Conservation (phyloP, 2,888 invertebrate species). For the Geophilus truncorum region DNA sequence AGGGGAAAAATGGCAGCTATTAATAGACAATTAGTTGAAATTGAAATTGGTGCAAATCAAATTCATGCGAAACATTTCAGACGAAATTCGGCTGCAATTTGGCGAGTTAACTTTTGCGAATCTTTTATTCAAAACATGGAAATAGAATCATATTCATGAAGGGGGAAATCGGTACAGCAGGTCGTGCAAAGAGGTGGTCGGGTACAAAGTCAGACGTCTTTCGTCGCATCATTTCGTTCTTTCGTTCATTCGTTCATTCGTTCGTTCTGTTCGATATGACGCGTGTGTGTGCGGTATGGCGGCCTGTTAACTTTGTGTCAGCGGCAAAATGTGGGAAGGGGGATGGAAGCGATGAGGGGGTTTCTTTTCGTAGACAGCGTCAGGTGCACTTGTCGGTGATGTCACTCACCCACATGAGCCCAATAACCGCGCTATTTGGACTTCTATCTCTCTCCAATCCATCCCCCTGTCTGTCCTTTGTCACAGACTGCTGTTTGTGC, state of each 20-base stretch:
- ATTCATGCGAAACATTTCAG: neutral
- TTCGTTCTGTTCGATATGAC: neutral
- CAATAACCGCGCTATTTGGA: constrained; percentile 27
- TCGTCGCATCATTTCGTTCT: too few relatives aligned
- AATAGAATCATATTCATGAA: neutral
- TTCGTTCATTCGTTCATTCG: neutral
- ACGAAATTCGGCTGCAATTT: neutral
- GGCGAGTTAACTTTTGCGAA: neutral
- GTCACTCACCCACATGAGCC: constrained; percentile 25
- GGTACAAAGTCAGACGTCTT: neutral
- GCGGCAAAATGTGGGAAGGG: neutral
- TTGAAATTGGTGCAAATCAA: neutral
- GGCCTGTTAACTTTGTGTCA: constrained; percentile 11
- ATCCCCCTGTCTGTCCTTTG: neutral
- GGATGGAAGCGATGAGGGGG: neutral
- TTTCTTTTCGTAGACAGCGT: neutral
- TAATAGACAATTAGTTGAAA: neutral
- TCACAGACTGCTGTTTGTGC: neutral
- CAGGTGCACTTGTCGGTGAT: constrained; percentile 22
- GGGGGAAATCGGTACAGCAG: neutral
- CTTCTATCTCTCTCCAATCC: neutral
- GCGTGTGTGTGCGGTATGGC: neutral
- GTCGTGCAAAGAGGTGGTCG: neutral
- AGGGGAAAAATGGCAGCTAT: neutral
- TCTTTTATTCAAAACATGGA: neutral